Evolutionary conservation across 2,888 invertebrate genomes (phyloP).

Genomic region (Lithophane semibrunnea): DNA sequence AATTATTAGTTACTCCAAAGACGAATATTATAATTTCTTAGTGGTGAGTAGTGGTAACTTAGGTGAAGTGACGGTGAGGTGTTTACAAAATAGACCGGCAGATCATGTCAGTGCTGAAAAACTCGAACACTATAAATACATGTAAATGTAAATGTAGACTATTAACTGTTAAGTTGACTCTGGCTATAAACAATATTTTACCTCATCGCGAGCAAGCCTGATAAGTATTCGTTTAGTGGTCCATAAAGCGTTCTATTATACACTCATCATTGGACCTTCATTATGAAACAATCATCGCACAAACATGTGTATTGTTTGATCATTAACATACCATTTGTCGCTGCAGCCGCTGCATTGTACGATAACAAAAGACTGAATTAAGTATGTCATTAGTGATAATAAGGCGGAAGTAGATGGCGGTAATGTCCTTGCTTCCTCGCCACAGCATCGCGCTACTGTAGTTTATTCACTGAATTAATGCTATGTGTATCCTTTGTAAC

Average conservation of each 20-base stretch:
- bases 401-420: conserved; percentile 65
- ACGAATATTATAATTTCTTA: too few relatives aligned
- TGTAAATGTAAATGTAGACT: neutral
- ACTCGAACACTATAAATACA: neutral
- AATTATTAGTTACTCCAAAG: too few relatives aligned
- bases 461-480: conserved; percentile 73
- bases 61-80: too few relatives aligned
- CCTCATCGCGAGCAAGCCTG: neutral
- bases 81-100: too few relatives aligned
- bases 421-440: conserved; percentile 63
- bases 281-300: conserved; percentile 27
- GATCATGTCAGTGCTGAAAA: too few relatives aligned
- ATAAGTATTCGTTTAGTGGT: neutral
- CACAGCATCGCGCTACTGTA: conserved; percentile 62
- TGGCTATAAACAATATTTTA: neutral
- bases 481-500: conserved; percentile 63
- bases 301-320: conserved; percentile 41
- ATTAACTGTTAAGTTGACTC: neutral
- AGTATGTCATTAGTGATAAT: conserved; percentile 65
- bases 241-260: neutral
- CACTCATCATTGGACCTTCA: conserved; percentile 12
- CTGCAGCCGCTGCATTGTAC: conserved; percentile 56
- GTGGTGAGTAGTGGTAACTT: too few relatives aligned
- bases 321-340: conserved; percentile 51
- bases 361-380: conserved; percentile 65